Conservation (phyloP, 1,140 invertebrate genomes). For the Drosophila virilis region DNA sequence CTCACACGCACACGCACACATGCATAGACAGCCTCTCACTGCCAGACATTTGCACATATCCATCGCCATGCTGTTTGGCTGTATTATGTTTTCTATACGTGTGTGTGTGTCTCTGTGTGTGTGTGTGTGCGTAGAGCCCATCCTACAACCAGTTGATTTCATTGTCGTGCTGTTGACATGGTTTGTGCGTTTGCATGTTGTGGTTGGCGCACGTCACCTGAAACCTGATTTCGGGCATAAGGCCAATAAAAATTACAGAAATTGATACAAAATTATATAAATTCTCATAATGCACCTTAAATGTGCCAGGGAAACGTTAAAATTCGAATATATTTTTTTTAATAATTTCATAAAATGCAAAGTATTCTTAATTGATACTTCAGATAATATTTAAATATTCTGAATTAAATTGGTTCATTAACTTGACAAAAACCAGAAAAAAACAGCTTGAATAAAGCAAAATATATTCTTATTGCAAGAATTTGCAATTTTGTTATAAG, state of each 20-base stretch:
- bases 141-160: slow-evolving; percentile 56
- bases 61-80: slow-evolving; percentile 4
- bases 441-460: too few species aligned
- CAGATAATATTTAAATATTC: too few species aligned
- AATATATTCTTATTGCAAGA: too few species aligned
- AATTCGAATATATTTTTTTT: too few species aligned
- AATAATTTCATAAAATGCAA: too few species aligned
- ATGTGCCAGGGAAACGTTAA: too few species aligned
- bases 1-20: not conserved
- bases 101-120: not conserved
- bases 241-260: not conserved
- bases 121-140: slow-evolving; percentile 8
- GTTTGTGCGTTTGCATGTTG: slow-evolving; percentile 12
- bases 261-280: not conserved
- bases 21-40: slow-evolving; percentile 10
- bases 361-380: too few species aligned
- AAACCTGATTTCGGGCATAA: not conserved
- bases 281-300: not conserved
- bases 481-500: too few species aligned
- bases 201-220: slow-evolving; percentile 4
- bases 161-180: slow-evolving; percentile 50
- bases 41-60: slow-evolving; percentile 44
- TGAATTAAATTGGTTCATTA: too few species aligned
- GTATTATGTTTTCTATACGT: slow-evolving; percentile 12
- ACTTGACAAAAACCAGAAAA: too few species aligned